phyloP scores from a whole-genome alignment of 2,797 vertebrate genomes.

The Chrysocyon brachyurus region DNA sequence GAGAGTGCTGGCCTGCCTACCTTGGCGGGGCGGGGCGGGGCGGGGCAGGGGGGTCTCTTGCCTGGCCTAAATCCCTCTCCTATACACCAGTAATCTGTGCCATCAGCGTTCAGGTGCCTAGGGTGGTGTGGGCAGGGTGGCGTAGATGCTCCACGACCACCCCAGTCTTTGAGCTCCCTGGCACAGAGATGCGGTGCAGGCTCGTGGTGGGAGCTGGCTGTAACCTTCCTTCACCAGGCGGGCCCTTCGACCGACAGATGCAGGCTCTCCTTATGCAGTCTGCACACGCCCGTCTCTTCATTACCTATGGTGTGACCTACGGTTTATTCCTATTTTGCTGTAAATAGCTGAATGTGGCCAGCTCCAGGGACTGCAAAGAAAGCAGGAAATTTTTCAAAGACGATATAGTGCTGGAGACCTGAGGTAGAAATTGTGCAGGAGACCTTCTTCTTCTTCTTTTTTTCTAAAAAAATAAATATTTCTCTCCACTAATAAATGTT shows the following conservation, averaged over 20 bases:
- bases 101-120: neutral
- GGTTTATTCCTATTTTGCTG: conserved; percentile 55
- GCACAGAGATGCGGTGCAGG: neutral
- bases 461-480: conserved; percentile 53
- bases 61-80: neutral
- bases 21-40: too few relatives aligned
- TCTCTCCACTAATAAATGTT: conserved; percentile 77
- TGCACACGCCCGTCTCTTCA: neutral
- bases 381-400: conserved; percentile 70
- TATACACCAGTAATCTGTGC: neutral
- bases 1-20: neutral
- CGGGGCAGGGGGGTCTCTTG: neutral
- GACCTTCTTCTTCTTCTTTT: conserved; percentile 8
- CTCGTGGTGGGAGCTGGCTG: rapidly evolving
- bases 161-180: neutral
- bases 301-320: neutral
- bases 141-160: neutral
- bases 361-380: conserved; percentile 56
- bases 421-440: conserved; percentile 57
- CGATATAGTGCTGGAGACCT: conserved; percentile 6
- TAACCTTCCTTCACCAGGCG: neutral
- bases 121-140: too few relatives aligned
- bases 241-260: rapidly evolving
- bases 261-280: neutral
- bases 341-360: conserved; percentile 52